Base-by-base conservation (phyloP, 2,888 invertebrate genomes). In the Drosophila sordidula region DNA sequence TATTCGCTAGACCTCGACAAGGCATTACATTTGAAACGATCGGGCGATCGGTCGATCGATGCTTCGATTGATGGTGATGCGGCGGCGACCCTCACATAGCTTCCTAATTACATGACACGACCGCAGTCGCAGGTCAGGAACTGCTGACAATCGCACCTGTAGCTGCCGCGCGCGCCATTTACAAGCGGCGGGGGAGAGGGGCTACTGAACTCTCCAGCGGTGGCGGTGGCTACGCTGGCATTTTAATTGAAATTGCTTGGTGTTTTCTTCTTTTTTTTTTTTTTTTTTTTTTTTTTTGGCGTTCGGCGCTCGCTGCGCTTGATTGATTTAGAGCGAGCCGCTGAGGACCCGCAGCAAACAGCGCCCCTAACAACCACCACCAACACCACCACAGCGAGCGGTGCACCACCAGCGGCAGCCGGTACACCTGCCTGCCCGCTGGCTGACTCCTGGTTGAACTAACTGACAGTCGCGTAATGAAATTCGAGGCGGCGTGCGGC, bases 161-260 rank as follows among this genome's bases (percentile, higher is more conserved):
- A 75, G 68, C 77, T 67, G 46, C 38, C 34, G 51, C 50, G 78
- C 66, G 75, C 70, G 78, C 78, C 63, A 70, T 67, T 75, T 72
- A 64, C 70, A 44, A 36, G 18, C 41, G 16, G 47, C 57, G 63
- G 57, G 68, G 44, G 44, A 46, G 41, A 22, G 49, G 41, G 29
- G 29, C 29, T 9, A 29, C 9, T 29, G 9, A 9, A 8, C 45
- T 6, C 3, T 18, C 1, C 2, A 8, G 51, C n/a, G 16, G 9
- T 22, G 14, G 57, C 62, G 59, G 57, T 49, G 56, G 64, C 70
- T 49, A 58, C 66, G 65, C 59, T 67, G 86, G 84, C 62, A 88
- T 90, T 90, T 90, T 90, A 90, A 90, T 90, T 90, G 90, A 89
- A 90, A 84, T 87, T 80, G 80, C 12, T 72, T 75, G 52, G 78